Base-by-base conservation (phyloP, 2,888 invertebrate species). In the Oligia fasciuncula region DNA sequence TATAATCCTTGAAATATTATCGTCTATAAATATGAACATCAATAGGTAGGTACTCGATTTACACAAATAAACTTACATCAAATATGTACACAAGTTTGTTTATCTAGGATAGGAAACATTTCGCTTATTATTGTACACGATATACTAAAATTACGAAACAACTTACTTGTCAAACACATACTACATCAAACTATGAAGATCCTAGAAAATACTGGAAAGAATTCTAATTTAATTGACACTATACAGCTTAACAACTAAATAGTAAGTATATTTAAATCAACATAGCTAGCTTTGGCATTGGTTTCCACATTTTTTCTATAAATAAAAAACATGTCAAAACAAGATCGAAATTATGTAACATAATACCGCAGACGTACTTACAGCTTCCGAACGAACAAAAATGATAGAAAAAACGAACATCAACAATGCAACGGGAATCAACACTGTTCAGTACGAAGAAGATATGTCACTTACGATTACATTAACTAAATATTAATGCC, bases 201-300 rank as follows among this genome's bases (percentile, higher is more conserved):
- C 95, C 94, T 97, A 96, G 91, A 94, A 93, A 95, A 94, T 96
- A 96, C 95, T 95, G 96, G 95, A 94, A 95, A 94, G 95, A 93
- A 92, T 92, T 89, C 91, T 92, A 93, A 92, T 92, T 93, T 96
- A 97, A 97, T 97, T 97, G 97, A 97, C 97, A 95, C 95, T 97
- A 96, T 96, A 97, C 96, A 97, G 92, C 94, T 95, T 96, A 95
- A 92, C n/a, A 94, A 94, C 93, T 96, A 96, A 96, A 95, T 92
- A 92, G 91, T 94, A 94, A 89, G 87, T 92, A 75, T 93, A 94
- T 85, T 85, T 79, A 95, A 96, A 95, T 95, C 96, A 97, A 96
- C 95, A 94, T 96, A 96, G 95, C 96, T 97, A 97, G 96, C 97
- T 97, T 97, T 97, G 97, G 97, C 97, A 97, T 97, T 96, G 94